A percentile compares a stretch with the other conserved stretches of the same genome.
Evolutionary conservation across 2,797 vertebrate genomes (phyloP).

Genomic region (Poeciliopsis turneri): DNA sequence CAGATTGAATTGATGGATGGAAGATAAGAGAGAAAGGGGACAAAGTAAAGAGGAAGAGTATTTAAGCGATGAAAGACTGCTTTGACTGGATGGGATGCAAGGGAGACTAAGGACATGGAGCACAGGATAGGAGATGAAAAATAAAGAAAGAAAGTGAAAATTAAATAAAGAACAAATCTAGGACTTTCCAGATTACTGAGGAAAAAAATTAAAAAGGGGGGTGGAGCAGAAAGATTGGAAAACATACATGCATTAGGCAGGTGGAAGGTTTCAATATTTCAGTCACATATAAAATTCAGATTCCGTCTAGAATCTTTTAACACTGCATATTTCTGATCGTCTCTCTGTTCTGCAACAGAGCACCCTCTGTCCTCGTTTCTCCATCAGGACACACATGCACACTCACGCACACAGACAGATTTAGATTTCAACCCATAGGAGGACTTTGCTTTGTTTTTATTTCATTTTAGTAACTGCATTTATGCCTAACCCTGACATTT

Average conservation of each 20-base stretch:
- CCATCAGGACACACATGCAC: slow-evolving; percentile 3
- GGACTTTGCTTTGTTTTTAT: background rate
- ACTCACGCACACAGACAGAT: background rate
- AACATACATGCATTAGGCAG: slow-evolving; percentile 55
- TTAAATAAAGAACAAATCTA: slow-evolving; percentile 47
- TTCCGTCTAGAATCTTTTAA: slow-evolving; percentile 56
- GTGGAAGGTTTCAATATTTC: slow-evolving; percentile 64
- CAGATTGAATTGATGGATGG: slow-evolving; percentile 50
- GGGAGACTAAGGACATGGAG: slow-evolving; percentile 33
- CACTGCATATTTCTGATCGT: slow-evolving; percentile 52
- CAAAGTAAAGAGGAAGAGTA: slow-evolving; percentile 48
- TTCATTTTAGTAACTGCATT: background rate
- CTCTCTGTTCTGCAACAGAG: slow-evolving; percentile 35
- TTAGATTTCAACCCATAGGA: background rate
- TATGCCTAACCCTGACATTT: too few relatives aligned
- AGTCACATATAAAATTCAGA: slow-evolving; percentile 60
- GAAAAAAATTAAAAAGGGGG: slow-evolving; percentile 22
- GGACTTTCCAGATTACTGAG: slow-evolving; percentile 52
- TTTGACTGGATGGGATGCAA: slow-evolving; percentile 56
- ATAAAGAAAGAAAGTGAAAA: slow-evolving; percentile 46
- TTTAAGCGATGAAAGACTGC: slow-evolving; percentile 38
- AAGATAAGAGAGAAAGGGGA: slow-evolving; percentile 47
- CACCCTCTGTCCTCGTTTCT: slow-evolving; percentile 23
- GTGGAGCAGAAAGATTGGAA: slow-evolving; percentile 39
- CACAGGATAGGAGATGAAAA: slow-evolving; percentile 37